Percentiles rank a stretch among this genome's conserved stretches.
phyloP scores from a whole-genome alignment of 1,140 invertebrate species.

The Chrysoperla carnea region DNA sequence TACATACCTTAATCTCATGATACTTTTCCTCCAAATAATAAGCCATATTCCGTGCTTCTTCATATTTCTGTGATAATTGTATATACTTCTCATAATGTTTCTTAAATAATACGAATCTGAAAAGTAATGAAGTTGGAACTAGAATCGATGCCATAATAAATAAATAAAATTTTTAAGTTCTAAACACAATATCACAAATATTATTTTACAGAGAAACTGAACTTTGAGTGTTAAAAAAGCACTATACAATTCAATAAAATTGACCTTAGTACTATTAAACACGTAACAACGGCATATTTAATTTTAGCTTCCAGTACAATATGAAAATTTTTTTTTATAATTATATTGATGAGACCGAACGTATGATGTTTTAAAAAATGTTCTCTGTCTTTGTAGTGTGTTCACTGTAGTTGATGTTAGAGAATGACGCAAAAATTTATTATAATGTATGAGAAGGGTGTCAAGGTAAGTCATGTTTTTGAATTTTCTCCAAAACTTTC shows the following conservation, averaged over 20 bases:
- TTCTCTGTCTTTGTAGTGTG: no score
- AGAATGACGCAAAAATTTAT: no score
- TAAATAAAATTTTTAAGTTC: background rate
- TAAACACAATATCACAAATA: background rate
- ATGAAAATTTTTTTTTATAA: background rate
- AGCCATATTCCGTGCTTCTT: slow-evolving; percentile 37
- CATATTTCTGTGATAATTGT: slow-evolving; percentile 37
- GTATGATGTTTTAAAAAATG: no score
- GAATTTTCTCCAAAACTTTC: no score
- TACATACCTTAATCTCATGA: slow-evolving; percentile 41
- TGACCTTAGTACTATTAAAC: no score
- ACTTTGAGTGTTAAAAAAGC: no score
- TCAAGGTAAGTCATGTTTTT: no score
- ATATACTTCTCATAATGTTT: slow-evolving; percentile 45
- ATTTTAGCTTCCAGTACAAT: background rate
- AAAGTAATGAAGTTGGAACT: slow-evolving; percentile 10
- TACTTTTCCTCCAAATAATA: slow-evolving; percentile 47
- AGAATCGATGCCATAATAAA: background rate
- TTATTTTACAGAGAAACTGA: background rate
- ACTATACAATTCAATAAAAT: no score
- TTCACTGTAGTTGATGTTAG: no score
- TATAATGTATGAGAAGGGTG: no score
- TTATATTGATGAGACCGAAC: no score
- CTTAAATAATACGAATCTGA: slow-evolving; percentile 42
- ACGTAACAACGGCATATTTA: background rate